Evolutionary conservation across 2,113 vertebrate species (phyloP), one percentile per base, ranked within the genome.

Genomic region (Alethe castanea): DNA sequence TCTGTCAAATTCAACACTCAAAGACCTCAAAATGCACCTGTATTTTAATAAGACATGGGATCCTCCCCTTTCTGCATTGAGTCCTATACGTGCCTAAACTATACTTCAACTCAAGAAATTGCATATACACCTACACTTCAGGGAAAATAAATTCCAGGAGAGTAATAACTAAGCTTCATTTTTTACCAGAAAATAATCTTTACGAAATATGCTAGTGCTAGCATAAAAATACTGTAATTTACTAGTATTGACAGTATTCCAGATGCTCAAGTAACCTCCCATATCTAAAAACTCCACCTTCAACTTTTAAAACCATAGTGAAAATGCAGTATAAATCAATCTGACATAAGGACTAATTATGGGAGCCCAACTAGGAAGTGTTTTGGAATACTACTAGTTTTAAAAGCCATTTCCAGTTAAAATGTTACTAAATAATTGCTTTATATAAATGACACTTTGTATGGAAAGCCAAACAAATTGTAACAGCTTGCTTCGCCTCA

Each of bases 331-430:
- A 86, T 74, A 89, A 91, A 92, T 86, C 66, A 90, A 52, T 22
- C 70, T 73, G 70, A 77, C 78, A 42, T 35, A 80, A 23, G 9
- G 33, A 88, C 60, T 88, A 90, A 90, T 80, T 65, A 87, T 5
- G 20, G 42, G 28, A 85, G 42, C 25, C 65, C 4, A 4, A 65
- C 65, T 28, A 95, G 50, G 61, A 96, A 82, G 50, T 25, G 38
- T 77, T 72, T 72, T 53, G 65, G 70, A 94, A 95, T 33, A 79
- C 19, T 35, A 80, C n/a, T 88, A 91, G 62, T 77, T 93, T 95
- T 66, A 85, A 95, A 94, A 88, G 44, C 19, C 62, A 82, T 76
- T 92, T 92, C 61, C 28, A 73, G 42, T 52, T 80, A 28, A 91
- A 94, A 74, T 45, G 29, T 44, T 88, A 86, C 56, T 85, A 93